phyloP scores from a whole-genome alignment of 1,140 invertebrate genomes.

The Drosophila tsacasi region DNA sequence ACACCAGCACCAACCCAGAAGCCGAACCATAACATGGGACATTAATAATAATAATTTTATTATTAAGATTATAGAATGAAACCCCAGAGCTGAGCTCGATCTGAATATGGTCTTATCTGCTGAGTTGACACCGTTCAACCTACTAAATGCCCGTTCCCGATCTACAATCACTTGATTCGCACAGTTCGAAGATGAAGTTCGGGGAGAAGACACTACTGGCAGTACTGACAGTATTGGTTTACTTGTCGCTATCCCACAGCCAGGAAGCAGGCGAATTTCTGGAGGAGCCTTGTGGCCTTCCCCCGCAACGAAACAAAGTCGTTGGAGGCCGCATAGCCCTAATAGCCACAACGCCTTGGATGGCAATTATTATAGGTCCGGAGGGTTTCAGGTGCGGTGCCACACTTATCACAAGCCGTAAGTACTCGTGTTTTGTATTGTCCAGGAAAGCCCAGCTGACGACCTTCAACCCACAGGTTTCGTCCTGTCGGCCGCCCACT shows the following conservation, averaged over 20 bases:
- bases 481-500: constrained; percentile 12
- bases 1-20: too few relatives aligned
- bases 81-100: neutral
- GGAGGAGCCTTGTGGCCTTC: neutral
- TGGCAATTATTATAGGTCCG: neutral
- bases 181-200: neutral
- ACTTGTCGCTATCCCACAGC: neutral
- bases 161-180: neutral
- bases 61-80: neutral
- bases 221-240: neutral
- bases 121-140: too few relatives aligned
- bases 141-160: too few relatives aligned
- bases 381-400: constrained; percentile 6
- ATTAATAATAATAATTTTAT: too few relatives aligned
- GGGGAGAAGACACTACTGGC: neutral
- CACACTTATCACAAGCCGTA: constrained; percentile 18
- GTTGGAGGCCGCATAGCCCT: neutral
- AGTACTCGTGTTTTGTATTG: neutral
- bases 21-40: too few relatives aligned
- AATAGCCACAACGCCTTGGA: constrained; percentile 7
- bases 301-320: neutral
- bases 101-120: neutral
- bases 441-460: too few relatives aligned
- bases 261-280: neutral
- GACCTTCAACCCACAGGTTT: constrained; percentile 2